A percentile compares a stretch with the other conserved stretches of the same genome.
Evolutionary conservation across 2,797 vertebrate species (phyloP).

Genomic region (Myotis planiceps): DNA sequence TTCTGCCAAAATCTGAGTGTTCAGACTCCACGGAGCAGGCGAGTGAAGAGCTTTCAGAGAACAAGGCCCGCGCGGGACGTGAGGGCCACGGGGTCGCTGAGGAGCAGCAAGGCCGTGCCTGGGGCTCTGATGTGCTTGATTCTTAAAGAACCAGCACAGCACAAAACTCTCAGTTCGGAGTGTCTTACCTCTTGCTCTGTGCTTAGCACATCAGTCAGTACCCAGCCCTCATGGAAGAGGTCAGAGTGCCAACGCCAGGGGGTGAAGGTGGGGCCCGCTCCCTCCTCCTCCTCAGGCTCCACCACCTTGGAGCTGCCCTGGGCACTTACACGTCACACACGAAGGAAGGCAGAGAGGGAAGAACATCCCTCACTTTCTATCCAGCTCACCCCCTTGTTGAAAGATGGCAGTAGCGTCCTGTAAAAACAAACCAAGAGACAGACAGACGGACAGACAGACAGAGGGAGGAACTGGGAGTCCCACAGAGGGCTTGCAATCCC

Average conservation of each 20-base stretch:
- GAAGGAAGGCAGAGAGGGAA: neutral
- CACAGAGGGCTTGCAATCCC: neutral
- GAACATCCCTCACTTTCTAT: accelerated
- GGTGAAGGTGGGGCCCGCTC: too few relatives aligned
- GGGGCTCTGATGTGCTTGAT: neutral
- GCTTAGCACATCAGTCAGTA: neutral
- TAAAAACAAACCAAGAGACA: neutral
- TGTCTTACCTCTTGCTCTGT: accelerated
- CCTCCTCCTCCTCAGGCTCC: neutral
- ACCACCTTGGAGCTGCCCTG: accelerated
- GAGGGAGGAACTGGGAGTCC: neutral
- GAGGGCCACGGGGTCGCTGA: accelerated
- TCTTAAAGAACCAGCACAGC: neutral
- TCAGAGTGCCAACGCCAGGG: neutral
- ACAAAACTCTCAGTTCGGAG: neutral
- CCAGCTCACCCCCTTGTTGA: accelerated
- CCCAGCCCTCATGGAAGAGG: neutral
- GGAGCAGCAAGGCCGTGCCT: accelerated
- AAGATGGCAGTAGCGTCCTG: accelerated
- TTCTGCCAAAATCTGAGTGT: neutral
- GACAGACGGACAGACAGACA: neutral
- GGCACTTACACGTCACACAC: accelerated
- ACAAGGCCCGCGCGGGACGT: accelerated
- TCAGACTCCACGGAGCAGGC: accelerated
- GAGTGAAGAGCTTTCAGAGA: neutral